phyloP scores from a whole-genome alignment of 2,888 invertebrate species.

The Frankliniella intonsa region DNA sequence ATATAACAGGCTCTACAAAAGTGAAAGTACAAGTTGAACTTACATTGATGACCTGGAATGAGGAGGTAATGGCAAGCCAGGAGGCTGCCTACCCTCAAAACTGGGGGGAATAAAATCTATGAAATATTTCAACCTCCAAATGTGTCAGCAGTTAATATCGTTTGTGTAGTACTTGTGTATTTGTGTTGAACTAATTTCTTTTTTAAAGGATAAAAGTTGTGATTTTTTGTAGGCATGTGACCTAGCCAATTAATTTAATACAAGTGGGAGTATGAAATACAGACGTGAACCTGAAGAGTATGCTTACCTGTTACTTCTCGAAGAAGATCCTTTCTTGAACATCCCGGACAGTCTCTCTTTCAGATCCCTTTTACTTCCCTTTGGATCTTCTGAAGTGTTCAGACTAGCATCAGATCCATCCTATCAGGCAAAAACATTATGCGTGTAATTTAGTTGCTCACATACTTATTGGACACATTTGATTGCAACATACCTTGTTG shows the following conservation, averaged over 20 bases:
- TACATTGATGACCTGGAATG: conserved; percentile 6
- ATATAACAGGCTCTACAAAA: background rate
- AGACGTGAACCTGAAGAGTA: background rate
- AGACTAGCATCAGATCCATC: conserved; percentile 68
- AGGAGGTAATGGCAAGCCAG: conserved; percentile 16
- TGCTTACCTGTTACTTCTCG: conserved; percentile 63
- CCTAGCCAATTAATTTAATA: too few species aligned
- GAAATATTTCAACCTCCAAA: background rate
- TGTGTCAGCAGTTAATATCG: background rate
- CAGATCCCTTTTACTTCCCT: conserved; percentile 67
- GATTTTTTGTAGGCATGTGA: too few species aligned
- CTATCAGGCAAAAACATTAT: conserved; percentile 28
- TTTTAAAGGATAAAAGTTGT: too few species aligned
- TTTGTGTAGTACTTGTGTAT: background rate
- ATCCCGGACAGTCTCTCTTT: conserved; percentile 77
- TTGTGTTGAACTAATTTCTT: background rate
- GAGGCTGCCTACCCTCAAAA: conserved; percentile 4
- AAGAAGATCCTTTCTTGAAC: conserved; percentile 65
- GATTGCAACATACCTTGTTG: conserved; percentile 49
- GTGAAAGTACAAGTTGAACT: background rate
- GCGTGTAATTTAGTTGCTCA: conserved; percentile 17
- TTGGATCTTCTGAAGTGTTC: conserved; percentile 51
- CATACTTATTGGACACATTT: conserved; percentile 28
- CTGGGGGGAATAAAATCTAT: conserved; percentile 2
- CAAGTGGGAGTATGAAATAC: background rate